Evolutionary conservation across 1,140 invertebrate species (phyloP).

Genomic region (Mercenaria mercenaria): DNA sequence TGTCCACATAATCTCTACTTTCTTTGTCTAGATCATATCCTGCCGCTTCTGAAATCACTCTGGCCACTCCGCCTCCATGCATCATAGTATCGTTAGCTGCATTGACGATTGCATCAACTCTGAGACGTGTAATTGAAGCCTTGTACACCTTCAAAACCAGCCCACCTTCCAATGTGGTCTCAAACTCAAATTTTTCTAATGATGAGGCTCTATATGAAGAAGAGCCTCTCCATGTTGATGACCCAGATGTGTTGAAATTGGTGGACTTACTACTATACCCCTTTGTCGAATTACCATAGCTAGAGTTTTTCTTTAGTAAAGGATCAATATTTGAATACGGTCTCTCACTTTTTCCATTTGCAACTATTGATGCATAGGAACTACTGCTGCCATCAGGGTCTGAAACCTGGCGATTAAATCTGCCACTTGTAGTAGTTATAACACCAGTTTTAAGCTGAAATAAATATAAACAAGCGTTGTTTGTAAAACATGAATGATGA

Average conservation of each 20-base stretch:
- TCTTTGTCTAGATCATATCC: constrained; percentile 63
- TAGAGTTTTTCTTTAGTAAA: neutral
- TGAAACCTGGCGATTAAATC: neutral
- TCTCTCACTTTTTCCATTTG: neutral
- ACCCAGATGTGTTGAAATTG: neutral
- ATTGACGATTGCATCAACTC: constrained; percentile 96
- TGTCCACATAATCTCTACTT: constrained; percentile 62
- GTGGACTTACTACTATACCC: neutral
- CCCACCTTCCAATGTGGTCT: neutral
- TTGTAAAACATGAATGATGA: no score
- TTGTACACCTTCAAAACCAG: constrained; percentile 69
- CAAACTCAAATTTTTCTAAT: neutral
- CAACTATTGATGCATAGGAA: neutral
- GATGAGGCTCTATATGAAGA: neutral
- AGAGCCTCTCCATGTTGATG: neutral
- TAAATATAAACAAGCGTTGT: no score
- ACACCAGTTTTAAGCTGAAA: neutral
- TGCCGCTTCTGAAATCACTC: constrained; percentile 89
- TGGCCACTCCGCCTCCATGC: constrained; percentile 94
- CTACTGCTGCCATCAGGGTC: neutral
- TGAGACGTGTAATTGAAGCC: constrained; percentile 94
- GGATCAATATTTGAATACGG: neutral
- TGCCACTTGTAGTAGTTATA: neutral
- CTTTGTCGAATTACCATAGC: neutral
- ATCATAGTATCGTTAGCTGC: constrained; percentile 92